phyloP scores from a whole-genome alignment of 2,113 vertebrate species.

The Tetrao urogallus region DNA sequence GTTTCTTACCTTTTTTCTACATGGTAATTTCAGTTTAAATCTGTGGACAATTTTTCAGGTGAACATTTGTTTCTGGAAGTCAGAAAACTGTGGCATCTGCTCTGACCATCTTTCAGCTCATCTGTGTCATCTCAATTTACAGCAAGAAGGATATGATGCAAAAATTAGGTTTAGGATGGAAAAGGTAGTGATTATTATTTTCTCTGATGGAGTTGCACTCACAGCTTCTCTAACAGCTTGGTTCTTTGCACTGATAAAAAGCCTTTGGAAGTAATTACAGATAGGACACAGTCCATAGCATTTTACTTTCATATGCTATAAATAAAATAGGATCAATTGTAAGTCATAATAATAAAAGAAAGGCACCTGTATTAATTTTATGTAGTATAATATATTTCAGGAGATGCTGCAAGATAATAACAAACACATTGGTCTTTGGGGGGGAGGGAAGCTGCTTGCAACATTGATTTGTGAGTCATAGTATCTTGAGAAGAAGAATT shows the following conservation, averaged over 20 bases:
- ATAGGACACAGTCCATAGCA: slow-evolving; percentile 58
- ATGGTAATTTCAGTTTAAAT: not conserved
- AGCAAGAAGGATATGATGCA: slow-evolving; percentile 42
- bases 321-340: slow-evolving; percentile 69
- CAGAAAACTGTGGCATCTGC: slow-evolving; percentile 25
- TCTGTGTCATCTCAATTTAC: slow-evolving; percentile 60
- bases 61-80: slow-evolving; percentile 19
- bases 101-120: not conserved
- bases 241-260: slow-evolving; percentile 47
- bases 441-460: not conserved
- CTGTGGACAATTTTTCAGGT: not conserved
- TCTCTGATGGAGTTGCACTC: slow-evolving; percentile 58
- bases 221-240: slow-evolving; percentile 67
- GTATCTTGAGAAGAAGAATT: not conserved
- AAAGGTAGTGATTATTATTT: slow-evolving; percentile 72
- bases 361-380: slow-evolving; percentile 60
- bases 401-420: slow-evolving; percentile 23
- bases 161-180: slow-evolving; percentile 57
- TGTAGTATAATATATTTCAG: slow-evolving; percentile 14
- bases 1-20: not conserved
- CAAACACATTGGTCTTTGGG: slow-evolving; percentile 22
- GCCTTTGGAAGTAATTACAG: slow-evolving; percentile 74
- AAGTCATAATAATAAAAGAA: slow-evolving; percentile 68
- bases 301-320: slow-evolving; percentile 67
- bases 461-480: not conserved